Conservation (phyloP, 2,888 invertebrate species). For the Tipula lateralis region DNA sequence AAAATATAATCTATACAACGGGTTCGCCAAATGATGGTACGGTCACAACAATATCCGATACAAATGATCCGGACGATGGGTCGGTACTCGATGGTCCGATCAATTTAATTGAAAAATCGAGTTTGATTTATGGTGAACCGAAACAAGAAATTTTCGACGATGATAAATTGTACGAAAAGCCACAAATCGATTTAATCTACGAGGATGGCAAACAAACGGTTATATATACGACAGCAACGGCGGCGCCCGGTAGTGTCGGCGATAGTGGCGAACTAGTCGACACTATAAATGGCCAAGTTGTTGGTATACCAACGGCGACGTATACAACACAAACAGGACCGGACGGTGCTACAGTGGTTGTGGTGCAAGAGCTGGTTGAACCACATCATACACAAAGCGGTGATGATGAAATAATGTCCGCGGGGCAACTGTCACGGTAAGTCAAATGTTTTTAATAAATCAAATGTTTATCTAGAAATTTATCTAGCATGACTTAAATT, state of each 20-base stretch:
- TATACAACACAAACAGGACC: constrained; percentile 44
- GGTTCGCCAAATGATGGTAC: neutral
- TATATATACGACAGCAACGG: constrained; percentile 67
- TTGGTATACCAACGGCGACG: constrained; percentile 44
- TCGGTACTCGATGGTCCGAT: neutral
- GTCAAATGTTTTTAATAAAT: constrained; percentile 38
- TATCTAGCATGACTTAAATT: no score
- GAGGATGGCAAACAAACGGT: constrained; percentile 81
- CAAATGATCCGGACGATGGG: constrained; percentile 41
- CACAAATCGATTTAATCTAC: constrained; percentile 75
- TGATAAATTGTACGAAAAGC: constrained; percentile 40
- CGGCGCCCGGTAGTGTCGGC: constrained; percentile 37
- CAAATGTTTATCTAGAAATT: neutral
- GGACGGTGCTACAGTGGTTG: constrained; percentile 45
- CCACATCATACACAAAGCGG: neutral
- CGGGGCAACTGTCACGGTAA: constrained; percentile 47
- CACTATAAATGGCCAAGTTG: constrained; percentile 44
- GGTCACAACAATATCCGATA: constrained; percentile 37
- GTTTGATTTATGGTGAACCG: constrained; percentile 38
- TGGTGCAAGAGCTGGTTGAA: constrained; percentile 39
- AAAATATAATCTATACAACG: constrained; percentile 47
- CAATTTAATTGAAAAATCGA: constrained; percentile 43
- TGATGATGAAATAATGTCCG: neutral
- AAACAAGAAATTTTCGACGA: constrained; percentile 45
- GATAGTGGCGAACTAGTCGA: constrained; percentile 41